phyloP scores from a whole-genome alignment of 2,888 invertebrate species.

The Cephus rjabovi region DNA sequence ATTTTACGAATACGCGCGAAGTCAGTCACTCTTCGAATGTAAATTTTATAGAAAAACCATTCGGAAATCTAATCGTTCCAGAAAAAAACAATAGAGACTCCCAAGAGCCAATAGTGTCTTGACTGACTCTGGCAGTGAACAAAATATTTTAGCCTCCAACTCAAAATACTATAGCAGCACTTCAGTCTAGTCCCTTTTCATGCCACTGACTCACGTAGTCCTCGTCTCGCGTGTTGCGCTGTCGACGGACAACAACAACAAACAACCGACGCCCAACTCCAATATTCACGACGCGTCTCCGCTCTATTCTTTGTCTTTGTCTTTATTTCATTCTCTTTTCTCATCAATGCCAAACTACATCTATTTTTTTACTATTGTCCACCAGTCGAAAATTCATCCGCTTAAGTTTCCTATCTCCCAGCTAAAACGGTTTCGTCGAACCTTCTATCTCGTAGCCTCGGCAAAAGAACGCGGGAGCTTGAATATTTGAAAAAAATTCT shows the following conservation, averaged over 20 bases:
- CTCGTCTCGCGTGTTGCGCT: neutral
- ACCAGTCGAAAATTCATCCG: neutral
- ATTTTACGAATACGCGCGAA: no score
- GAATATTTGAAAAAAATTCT: neutral
- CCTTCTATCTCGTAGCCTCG: neutral
- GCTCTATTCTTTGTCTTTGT: neutral
- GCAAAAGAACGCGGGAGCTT: neutral
- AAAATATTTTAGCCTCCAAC: neutral
- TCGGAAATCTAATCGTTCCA: no score
- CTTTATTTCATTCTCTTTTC: neutral
- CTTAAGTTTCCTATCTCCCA: neutral
- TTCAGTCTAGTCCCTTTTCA: neutral
- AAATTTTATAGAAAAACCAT: no score
- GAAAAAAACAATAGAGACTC: no score
- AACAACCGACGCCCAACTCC: neutral
- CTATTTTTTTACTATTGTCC: neutral
- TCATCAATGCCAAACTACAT: neutral
- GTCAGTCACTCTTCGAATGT: no score
- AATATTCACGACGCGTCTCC: neutral
- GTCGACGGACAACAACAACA: neutral
- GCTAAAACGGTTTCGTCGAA: neutral
- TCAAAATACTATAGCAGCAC: neutral
- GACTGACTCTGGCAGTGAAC: neutral
- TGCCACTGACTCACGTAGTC: neutral
- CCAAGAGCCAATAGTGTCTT: neutral